Percentiles rank a stretch among this genome's conserved stretches.
Conservation (phyloP, 2,888 invertebrate genomes). For the Choristoneura rosaceana region DNA sequence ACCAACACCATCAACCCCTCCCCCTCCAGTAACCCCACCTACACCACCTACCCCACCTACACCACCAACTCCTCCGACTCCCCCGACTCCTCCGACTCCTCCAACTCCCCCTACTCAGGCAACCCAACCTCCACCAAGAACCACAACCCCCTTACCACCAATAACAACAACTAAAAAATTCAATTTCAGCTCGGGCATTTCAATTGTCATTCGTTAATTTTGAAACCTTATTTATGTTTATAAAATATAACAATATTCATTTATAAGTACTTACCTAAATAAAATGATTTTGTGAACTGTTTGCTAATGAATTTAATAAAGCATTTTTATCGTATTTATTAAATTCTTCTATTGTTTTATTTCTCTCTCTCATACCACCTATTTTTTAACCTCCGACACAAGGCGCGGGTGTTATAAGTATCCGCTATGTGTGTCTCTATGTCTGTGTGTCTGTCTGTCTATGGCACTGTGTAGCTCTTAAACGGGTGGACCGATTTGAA, state of each 20-base stretch:
- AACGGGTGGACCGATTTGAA: too few relatives aligned
- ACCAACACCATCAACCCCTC: not conserved
- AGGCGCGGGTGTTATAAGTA: too few relatives aligned
- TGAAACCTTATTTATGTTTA: not conserved
- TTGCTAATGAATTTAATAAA: not conserved
- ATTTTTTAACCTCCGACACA: too few relatives aligned
- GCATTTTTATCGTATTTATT: not conserved
- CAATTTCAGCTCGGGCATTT: not conserved
- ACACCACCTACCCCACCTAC: not conserved
- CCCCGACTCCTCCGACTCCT: not conserved
- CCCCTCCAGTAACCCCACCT: not conserved
- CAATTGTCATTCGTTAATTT: not conserved
- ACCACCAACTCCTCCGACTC: not conserved
- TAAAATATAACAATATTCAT: not conserved
- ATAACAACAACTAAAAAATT: not conserved
- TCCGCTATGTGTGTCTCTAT: too few relatives aligned
- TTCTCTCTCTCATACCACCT: not conserved
- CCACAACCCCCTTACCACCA: not conserved
- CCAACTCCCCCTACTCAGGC: not conserved
- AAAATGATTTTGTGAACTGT: not conserved
- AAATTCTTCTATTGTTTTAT: not conserved
- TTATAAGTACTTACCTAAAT: not conserved
- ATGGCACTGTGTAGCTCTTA: too few relatives aligned
- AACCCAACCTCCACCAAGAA: constrained; percentile 3
- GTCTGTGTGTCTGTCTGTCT: too few relatives aligned